Conservation (phyloP, 2,113 vertebrate species). For the Polypterus senegalus region DNA sequence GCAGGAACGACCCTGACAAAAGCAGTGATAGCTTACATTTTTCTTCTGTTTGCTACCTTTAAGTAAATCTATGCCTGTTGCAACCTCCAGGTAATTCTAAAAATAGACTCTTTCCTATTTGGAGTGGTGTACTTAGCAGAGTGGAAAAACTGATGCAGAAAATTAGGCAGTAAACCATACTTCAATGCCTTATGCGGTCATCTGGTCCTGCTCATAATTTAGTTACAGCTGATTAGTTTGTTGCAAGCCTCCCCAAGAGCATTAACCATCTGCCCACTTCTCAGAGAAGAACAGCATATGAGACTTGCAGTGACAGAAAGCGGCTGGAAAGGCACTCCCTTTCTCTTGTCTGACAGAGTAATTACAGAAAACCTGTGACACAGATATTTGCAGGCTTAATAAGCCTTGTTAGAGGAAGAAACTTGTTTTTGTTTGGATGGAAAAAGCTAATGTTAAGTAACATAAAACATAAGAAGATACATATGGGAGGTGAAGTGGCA, state of each 20-base stretch:
- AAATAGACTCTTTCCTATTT: not conserved
- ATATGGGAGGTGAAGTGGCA: not conserved
- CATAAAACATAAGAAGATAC: not conserved
- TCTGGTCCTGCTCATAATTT: slow-evolving; percentile 14
- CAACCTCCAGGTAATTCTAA: not conserved
- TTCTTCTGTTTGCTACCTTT: too few species aligned
- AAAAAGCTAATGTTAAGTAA: not conserved
- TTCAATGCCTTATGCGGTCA: not conserved
- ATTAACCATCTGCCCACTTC: slow-evolving; percentile 30
- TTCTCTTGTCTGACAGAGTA: not conserved
- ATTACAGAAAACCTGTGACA: slow-evolving; percentile 1
- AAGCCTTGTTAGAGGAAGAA: not conserved
- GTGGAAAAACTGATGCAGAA: not conserved
- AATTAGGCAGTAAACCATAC: not conserved
- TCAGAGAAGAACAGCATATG: slow-evolving; percentile 6
- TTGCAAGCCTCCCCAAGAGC: slow-evolving; percentile 21
- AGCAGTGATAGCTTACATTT: too few species aligned
- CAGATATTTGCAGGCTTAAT: not conserved
- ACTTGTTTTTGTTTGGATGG: not conserved
- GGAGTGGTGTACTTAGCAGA: not conserved
- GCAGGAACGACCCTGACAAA: too few species aligned
- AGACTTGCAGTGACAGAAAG: not conserved
- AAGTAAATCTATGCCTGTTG: too few species aligned
- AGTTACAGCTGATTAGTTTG: slow-evolving; percentile 23
- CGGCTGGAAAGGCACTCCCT: not conserved